Evolutionary conservation across 2,888 invertebrate genomes (phyloP), one percentile per base, ranked within the genome.

Genomic region (Cecidostiba fungosa): DNA sequence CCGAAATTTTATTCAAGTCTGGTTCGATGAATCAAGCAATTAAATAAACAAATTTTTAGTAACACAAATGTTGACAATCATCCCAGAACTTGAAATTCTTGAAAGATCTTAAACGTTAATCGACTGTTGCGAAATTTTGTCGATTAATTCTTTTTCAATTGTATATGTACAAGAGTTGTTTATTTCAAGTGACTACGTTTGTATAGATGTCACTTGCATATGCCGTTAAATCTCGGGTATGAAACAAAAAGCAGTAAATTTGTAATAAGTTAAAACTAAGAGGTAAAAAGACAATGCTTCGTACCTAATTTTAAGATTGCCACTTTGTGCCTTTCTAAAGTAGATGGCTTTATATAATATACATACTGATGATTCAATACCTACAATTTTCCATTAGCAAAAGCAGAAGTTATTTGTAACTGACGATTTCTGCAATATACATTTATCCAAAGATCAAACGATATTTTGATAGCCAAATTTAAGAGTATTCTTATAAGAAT

Each of bases 1-100:
- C 93, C 93, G 74, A 93, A 93, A 91, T 93, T 93, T 88, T 93
- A 93, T 84, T 93, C 93, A 12, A 90, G 91, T 50, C 90, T 93
- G 85, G 91, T 88, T 80, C 92, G 89, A 92, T 93, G 92, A 88
- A 87, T 86, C 8, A 39, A 59, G 77, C 70, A 69, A 54, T 39
- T 83, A 83, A 72, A 76, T 69, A 36, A 83, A 47, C 78, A 85
- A 87, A 82, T 81, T 80, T 84, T 82, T 86, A 87, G 54, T 73
- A 84, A 50, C 85, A 81, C 72, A 84, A 87, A 87, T 86, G 77
- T 88, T 85, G 88, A 87, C 84, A 88, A 88, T 82, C 85, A 81
- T 12, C 32, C 23, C 78, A 72, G 59, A 84, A 86, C 72, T 82
- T 77, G 70, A 84, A 82, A 82, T 72, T 74, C 70, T 74, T 69